These are phyloP conservation scores for Plecotus auritus DNA, from an alignment of 2,113 vertebrate species.

Conservation along the genomic window DNA sequence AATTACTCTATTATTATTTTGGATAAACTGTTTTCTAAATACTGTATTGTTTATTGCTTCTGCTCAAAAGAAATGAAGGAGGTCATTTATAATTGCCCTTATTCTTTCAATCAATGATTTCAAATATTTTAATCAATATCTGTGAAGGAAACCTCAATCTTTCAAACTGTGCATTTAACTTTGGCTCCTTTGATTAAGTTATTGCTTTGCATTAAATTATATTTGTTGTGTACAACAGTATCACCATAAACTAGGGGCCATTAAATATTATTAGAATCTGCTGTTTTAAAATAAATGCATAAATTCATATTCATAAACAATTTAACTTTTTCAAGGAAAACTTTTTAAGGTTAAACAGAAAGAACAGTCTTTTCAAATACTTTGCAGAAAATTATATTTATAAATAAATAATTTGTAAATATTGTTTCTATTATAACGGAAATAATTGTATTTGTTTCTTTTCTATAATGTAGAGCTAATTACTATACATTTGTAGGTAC, in stretches of 20 bases:
- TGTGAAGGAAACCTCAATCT: background rate
- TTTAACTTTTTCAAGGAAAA: background rate
- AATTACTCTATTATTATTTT: constrained; percentile 21
- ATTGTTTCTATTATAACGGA: constrained; percentile 44
- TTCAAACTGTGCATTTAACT: background rate
- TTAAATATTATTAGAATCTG: constrained; percentile 22
- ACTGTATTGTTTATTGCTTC: background rate
- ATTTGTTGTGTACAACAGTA: background rate
- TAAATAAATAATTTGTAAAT: constrained; percentile 13
- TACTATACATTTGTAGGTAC: background rate
- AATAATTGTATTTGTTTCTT: constrained; percentile 23
- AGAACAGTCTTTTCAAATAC: constrained; percentile 22
- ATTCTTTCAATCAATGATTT: background rate
- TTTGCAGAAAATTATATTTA: constrained; percentile 30
- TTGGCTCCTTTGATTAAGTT: background rate
- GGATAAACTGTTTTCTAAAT: background rate
- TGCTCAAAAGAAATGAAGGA: background rate
- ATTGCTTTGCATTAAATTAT: background rate
- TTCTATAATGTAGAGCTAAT: background rate
- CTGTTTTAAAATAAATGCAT: constrained; percentile 16
- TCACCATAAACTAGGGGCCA: background rate
- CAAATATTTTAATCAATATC: background rate
- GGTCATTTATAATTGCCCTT: background rate
- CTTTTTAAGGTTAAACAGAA: background rate
- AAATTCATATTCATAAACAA: constrained; percentile 3